Percentiles rank a stretch among this genome's conserved stretches.
Conservation (phyloP, 2,797 vertebrate species). For the Chiroxiphia lanceolata region DNA sequence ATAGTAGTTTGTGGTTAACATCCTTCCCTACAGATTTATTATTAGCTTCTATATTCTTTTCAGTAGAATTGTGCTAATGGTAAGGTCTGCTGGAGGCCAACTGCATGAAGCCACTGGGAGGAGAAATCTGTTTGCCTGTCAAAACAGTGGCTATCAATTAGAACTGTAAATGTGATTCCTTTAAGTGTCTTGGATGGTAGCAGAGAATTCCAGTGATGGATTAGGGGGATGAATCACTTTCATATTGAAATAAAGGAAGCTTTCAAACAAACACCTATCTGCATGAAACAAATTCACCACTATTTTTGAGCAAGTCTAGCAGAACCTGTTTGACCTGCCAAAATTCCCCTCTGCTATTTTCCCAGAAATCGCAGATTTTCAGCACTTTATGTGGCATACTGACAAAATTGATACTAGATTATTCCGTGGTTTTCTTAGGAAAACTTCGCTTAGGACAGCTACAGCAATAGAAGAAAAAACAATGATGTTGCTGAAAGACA, state of each 20-base stretch:
- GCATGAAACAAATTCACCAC: conserved; percentile 27
- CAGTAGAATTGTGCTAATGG: conserved; percentile 51
- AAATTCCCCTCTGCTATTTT: conserved; percentile 7
- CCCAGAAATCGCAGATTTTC: conserved; percentile 11
- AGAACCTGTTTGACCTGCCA: conserved; percentile 20
- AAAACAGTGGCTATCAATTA: conserved; percentile 67
- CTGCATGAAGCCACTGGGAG: conserved; percentile 41
- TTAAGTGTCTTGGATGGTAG: conserved; percentile 48
- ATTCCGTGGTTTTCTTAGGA: conserved; percentile 31
- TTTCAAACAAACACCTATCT: conserved; percentile 38
- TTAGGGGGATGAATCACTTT: conserved; percentile 44
- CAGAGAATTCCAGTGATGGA: conserved; percentile 56
- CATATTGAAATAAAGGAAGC: conserved; percentile 31
- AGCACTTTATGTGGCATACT: conserved; percentile 3
- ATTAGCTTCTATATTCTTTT: conserved; percentile 23
- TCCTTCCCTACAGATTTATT: conserved; percentile 47
- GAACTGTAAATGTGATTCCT: conserved; percentile 53
- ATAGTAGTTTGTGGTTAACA: conserved; percentile 51
- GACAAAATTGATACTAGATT: background rate
- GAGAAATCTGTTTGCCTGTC: conserved; percentile 57
- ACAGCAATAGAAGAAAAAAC: background rate
- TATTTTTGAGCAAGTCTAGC: conserved; percentile 43
- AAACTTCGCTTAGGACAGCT: conserved; percentile 5
- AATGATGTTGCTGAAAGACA: conserved; percentile 20
- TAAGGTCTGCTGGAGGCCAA: conserved; percentile 64